Evolutionary conservation across 1,140 invertebrate genomes (phyloP).

Genomic region (Zaprionus vittiger): DNA sequence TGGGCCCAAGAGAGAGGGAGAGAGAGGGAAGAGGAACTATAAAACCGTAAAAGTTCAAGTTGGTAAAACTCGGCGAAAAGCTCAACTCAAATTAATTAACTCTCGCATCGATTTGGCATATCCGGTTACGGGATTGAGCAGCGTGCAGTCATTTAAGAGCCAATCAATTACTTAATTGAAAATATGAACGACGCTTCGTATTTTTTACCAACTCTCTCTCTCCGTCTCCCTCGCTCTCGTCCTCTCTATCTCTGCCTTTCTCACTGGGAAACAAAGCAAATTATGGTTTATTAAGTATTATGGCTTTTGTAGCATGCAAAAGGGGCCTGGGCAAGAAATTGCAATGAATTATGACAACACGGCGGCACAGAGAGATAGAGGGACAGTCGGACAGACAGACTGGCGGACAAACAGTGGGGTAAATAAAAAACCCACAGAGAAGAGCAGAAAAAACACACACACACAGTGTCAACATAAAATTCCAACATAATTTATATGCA

Average conservation of each 20-base stretch:
- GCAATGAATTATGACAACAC: constrained; percentile 35
- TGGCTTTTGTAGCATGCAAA: constrained; percentile 19
- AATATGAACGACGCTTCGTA: constrained; percentile 47
- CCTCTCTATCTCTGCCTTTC: neutral
- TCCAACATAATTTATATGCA: constrained; percentile 35
- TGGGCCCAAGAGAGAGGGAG: neutral
- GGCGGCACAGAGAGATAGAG: neutral
- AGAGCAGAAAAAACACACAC: neutral
- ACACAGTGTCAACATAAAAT: constrained; percentile 27
- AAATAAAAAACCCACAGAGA: neutral
- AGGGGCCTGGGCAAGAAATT: constrained; percentile 15
- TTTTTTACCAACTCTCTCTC: neutral
- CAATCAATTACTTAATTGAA: constrained; percentile 81
- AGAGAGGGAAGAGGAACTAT: no score
- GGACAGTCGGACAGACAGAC: neutral
- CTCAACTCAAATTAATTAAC: constrained; percentile 71
- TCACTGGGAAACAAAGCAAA: constrained; percentile 21
- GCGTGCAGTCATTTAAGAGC: constrained; percentile 44
- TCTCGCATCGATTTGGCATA: constrained; percentile 68
- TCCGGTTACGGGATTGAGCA: neutral
- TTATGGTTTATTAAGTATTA: constrained; percentile 41
- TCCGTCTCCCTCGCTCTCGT: neutral
- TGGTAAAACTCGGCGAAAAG: neutral
- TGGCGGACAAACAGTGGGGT: neutral
- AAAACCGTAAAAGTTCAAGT: constrained; percentile 3